These are phyloP conservation scores for Larimichthys crocea DNA, from an alignment of 2,113 vertebrate genomes.

Conservation along the genomic window DNA sequence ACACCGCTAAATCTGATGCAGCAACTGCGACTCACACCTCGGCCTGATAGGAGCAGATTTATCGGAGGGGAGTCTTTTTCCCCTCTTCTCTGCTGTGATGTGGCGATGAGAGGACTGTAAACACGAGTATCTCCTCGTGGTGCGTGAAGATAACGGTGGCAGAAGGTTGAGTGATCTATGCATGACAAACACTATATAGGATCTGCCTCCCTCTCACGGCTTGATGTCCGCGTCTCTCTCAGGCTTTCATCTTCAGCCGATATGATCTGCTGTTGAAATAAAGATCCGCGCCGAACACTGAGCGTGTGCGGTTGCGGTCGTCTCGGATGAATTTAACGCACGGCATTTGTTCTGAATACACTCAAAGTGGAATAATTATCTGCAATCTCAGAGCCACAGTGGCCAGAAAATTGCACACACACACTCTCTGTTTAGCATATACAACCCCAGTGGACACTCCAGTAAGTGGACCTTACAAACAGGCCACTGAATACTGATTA, in stretches of 20 bases:
- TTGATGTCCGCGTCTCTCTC: slow-evolving; percentile 12
- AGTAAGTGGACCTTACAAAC: slow-evolving; percentile 33
- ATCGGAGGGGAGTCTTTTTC: slow-evolving; percentile 52
- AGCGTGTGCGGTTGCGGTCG: not conserved
- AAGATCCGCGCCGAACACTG: slow-evolving; percentile 55
- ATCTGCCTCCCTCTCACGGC: not conserved
- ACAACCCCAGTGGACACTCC: slow-evolving; percentile 11
- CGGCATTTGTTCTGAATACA: not conserved
- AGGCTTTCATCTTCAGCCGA: slow-evolving; percentile 45
- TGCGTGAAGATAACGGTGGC: slow-evolving; percentile 58
- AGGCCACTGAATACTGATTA: slow-evolving; percentile 48
- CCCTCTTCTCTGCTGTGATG: slow-evolving; percentile 51
- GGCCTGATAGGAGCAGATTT: slow-evolving; percentile 63
- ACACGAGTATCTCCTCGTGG: slow-evolving; percentile 51
- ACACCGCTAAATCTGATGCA: slow-evolving; percentile 64
- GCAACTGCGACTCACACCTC: slow-evolving; percentile 59
- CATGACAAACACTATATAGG: slow-evolving; percentile 35
- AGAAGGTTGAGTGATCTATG: slow-evolving; percentile 70
- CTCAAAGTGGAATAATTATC: slow-evolving; percentile 11
- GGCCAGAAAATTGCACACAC: slow-evolving; percentile 1
- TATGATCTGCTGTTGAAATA: slow-evolving; percentile 52
- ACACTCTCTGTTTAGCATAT: not conserved
- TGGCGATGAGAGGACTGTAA: slow-evolving; percentile 61
- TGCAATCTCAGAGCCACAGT: not conserved
- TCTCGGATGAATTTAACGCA: slow-evolving; percentile 26